Evolutionary conservation across 2,888 invertebrate genomes (phyloP).

Genomic region (Sussaba pulchella): DNA sequence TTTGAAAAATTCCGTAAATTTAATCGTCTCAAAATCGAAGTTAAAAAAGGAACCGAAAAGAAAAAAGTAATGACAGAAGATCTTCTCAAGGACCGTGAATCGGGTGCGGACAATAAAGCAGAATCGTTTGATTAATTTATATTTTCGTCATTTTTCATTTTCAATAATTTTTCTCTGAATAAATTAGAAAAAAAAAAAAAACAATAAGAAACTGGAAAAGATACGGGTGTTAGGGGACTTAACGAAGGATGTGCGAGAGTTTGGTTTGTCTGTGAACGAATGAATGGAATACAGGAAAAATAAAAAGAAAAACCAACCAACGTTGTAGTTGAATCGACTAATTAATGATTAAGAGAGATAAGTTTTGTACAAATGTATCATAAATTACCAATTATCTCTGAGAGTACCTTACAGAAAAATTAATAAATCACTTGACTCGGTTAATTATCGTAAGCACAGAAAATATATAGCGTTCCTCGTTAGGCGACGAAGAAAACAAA

Average conservation of each 20-base stretch:
- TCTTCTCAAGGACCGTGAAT: conserved; percentile 25
- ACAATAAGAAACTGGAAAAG: conserved; percentile 43
- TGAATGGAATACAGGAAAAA: conserved; percentile 47
- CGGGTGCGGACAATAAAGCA: conserved; percentile 28
- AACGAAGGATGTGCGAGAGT: conserved; percentile 54
- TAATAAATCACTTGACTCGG: conserved; percentile 73
- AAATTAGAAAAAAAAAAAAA: conserved; percentile 24
- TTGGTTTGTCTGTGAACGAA: conserved; percentile 35
- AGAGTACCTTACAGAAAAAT: conserved; percentile 76
- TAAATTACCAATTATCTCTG: conserved; percentile 80
- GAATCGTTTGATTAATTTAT: conserved; percentile 30
- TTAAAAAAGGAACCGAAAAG: background rate
- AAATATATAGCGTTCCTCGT: conserved; percentile 74
- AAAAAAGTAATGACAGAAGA: conserved; percentile 5
- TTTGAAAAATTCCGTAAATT: too few species aligned
- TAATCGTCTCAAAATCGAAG: background rate
- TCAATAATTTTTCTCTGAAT: conserved; percentile 26
- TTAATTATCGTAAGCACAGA: conserved; percentile 73
- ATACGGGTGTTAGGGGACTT: conserved; percentile 57
- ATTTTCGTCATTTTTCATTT: conserved; percentile 14
- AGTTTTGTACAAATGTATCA: conserved; percentile 83
- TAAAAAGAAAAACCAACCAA: conserved; percentile 40
- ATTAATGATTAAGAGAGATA: conserved; percentile 81
- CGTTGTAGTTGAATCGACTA: conserved; percentile 75
- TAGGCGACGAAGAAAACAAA: conserved; percentile 46